A percentile compares a stretch with the other conserved stretches of the same genome.
These are phyloP conservation scores for Drosophila kohkoa DNA, from an alignment of 1,140 invertebrate species.

Conservation along the genomic window DNA sequence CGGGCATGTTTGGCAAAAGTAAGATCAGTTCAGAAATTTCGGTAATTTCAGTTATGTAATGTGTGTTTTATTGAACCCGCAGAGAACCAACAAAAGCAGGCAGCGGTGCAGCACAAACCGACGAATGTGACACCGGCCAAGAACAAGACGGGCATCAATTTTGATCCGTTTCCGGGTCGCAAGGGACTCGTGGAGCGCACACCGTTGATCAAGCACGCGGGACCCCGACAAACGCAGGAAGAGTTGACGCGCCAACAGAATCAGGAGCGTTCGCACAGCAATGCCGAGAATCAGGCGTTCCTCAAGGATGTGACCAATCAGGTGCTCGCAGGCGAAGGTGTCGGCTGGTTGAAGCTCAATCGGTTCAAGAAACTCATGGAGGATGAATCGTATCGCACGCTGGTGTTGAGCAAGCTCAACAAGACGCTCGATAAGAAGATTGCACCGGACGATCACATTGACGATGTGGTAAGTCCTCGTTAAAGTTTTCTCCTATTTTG, in stretches of 20 bases:
- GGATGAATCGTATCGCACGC: slow-evolving; percentile 98
- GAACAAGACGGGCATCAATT: slow-evolving; percentile 87
- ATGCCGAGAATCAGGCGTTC: slow-evolving; percentile 94
- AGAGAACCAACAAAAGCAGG: slow-evolving; percentile 76
- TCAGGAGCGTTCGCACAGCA: slow-evolving; percentile 89
- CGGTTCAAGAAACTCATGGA: slow-evolving; percentile 98
- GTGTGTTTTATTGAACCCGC: background rate
- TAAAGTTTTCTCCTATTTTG: too few species aligned
- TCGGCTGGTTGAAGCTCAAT: slow-evolving; percentile 98
- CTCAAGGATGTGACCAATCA: slow-evolving; percentile 94
- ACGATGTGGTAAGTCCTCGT: slow-evolving; percentile 94
- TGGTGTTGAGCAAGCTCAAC: slow-evolving; percentile 98
- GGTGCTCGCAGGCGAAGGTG: slow-evolving; percentile 97
- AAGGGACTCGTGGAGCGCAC: slow-evolving; percentile 95
- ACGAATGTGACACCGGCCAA: slow-evolving; percentile 77
- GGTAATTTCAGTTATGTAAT: too few species aligned
- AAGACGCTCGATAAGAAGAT: slow-evolving; percentile 97
- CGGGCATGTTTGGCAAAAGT: slow-evolving; percentile 92
- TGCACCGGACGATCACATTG: slow-evolving; percentile 97
- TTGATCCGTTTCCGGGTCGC: slow-evolving; percentile 92
- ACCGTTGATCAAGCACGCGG: slow-evolving; percentile 94
- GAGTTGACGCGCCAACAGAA: slow-evolving; percentile 88
- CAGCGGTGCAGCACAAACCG: slow-evolving; percentile 66
- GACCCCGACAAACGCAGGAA: slow-evolving; percentile 88
- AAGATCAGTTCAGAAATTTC: slow-evolving; percentile 17